A percentile compares a stretch with the other conserved stretches of the same genome.
Conservation (phyloP, 2,888 invertebrate species). For the Drosophila dives region DNA sequence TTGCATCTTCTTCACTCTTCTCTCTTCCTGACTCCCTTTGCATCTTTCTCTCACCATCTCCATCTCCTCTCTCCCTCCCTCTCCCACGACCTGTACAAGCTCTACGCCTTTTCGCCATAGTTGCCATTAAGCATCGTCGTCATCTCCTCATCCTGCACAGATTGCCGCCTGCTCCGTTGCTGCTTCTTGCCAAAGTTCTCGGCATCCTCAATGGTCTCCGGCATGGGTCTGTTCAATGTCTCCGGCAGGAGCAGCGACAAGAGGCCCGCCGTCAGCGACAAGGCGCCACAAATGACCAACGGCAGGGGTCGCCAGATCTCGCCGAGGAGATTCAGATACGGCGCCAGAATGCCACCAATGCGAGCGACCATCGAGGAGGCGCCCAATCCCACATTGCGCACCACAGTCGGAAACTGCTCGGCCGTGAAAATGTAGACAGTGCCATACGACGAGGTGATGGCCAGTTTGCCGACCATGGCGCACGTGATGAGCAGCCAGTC, state of each 20-base stretch:
- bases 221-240: constrained; percentile 90
- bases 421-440: constrained; percentile 90
- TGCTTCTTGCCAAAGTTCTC: constrained; percentile 87
- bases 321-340: constrained; percentile 91
- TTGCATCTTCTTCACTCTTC: no score
- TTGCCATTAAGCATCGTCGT: constrained; percentile 64
- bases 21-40: background rate
- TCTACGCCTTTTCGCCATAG: background rate
- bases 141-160: constrained; percentile 62
- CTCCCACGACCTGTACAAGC: constrained; percentile 6
- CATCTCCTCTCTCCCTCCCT: background rate
- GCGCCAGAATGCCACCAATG: constrained; percentile 89
- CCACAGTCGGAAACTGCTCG: constrained; percentile 91
- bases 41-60: background rate
- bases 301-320: constrained; percentile 89
- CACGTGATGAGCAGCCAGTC: constrained; percentile 87
- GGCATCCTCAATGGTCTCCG: constrained; percentile 93
- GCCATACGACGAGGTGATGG: constrained; percentile 90
- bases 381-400: constrained; percentile 94
- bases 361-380: constrained; percentile 94
- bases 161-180: background rate
- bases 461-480: constrained; percentile 90
- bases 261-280: constrained; percentile 90
- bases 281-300: constrained; percentile 90
- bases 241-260: constrained; percentile 91